Base-by-base conservation (phyloP, 2,888 invertebrate species). In the Pimpla rufipes region DNA sequence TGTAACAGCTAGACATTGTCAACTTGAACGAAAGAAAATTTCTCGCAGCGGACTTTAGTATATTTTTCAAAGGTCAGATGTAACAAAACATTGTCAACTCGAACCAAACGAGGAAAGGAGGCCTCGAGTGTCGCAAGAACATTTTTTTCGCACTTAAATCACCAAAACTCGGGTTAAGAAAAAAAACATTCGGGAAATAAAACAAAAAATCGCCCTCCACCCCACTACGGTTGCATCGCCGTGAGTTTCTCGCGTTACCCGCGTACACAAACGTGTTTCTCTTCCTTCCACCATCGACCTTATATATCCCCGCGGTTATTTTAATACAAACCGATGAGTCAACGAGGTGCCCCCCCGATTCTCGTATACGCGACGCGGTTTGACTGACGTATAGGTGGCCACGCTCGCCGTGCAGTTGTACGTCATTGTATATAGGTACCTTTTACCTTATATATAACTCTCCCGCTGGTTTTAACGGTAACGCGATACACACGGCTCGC, bases 391-490 rank as follows among this genome's bases (percentile, higher is more conserved):
- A 18, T 16, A 64, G n/a, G 57, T 23, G 57, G 29, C 47, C 3
- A 3, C 29, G 29, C 3, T 29, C 3, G 29, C 29, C 29, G 29
- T 29, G 29, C 29, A 29, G 29, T 29, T 5, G 42, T 35, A 23
- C 57, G 57, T 37, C 50, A 62, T 78, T 71, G 11, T 64, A 5
- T 42, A 70, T 55, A 42, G 29, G 11, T 40, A 45, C 45, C 40
- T 62, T 52, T 50, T 62, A 23, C 59, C 52, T 70, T 70, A 62
- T 37, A 71, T 42, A 67, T 75, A 70, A 16, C 29, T 75, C 64
- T 47, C 35, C n/a, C n/a, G 57, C 16, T 50, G 76, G 42, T 55
- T 71, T 80, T 70, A 79, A 78, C 70, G 76, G 74, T 68, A 81
- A 78, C 40, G 78, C 73, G 82, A 78, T 67, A 78, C 62, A 74